Evolutionary conservation across 2,888 invertebrate species (phyloP).

Genomic region (Leptopilina myrica): DNA sequence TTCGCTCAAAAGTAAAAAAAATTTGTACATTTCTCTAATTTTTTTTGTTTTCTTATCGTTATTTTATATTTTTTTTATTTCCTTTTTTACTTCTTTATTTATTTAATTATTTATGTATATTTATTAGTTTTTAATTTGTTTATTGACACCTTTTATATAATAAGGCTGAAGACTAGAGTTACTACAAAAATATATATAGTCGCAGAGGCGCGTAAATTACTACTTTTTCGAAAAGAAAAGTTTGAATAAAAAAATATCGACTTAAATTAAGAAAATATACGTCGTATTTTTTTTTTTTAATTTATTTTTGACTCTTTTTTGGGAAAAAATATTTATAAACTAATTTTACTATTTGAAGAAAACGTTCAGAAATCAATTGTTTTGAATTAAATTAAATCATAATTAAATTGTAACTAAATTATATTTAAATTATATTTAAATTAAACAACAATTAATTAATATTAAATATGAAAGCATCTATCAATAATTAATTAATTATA

Average conservation of each 20-base stretch:
- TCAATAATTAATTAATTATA: too few species aligned
- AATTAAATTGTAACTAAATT: too few species aligned
- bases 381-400: too few species aligned
- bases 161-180: background rate
- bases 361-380: too few species aligned
- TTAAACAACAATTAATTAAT: too few species aligned
- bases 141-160: background rate
- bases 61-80: too few species aligned
- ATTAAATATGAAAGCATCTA: too few species aligned
- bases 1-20: conserved; percentile 32
- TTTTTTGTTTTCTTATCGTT: background rate
- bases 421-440: too few species aligned
- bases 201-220: background rate
- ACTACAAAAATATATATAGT: conserved; percentile 11
- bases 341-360: background rate
- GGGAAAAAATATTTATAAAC: too few species aligned
- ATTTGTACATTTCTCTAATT: conserved; percentile 13
- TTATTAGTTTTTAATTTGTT: conserved; percentile 1
- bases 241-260: conserved; percentile 12
- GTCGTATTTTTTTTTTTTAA: background rate
- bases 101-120: too few species aligned
- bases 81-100: too few species aligned
- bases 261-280: conserved; percentile 9
- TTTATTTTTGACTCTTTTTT: background rate
- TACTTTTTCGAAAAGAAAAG: background rate